Evolutionary conservation across 2,113 vertebrate genomes (phyloP).

Genomic region (Dasypus novemcinctus): DNA sequence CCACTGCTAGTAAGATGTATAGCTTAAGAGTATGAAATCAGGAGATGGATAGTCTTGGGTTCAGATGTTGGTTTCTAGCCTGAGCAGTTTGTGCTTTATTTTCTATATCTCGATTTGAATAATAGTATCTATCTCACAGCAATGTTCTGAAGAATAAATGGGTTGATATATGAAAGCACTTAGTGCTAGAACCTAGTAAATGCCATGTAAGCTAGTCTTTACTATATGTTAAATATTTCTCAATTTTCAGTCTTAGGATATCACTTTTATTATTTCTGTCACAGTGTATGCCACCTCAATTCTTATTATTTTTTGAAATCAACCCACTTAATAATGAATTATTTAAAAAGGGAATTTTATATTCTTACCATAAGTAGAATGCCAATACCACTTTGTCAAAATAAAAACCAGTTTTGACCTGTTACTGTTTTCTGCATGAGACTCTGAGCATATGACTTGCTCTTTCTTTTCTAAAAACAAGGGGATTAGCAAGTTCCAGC

Average conservation of each 20-base stretch:
- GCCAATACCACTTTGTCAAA: background rate
- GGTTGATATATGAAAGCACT: background rate
- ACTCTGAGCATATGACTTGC: background rate
- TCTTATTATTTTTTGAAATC: slow-evolving; percentile 2
- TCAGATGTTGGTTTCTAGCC: background rate
- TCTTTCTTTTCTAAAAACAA: background rate
- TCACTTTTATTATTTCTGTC: background rate
- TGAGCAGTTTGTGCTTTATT: background rate
- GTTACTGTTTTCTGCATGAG: background rate
- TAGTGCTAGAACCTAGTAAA: background rate
- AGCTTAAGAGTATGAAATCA: background rate
- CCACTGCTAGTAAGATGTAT: background rate
- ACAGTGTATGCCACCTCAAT: background rate
- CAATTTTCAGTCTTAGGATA: background rate
- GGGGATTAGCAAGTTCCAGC: background rate
- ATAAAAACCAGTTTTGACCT: background rate
- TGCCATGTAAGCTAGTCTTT: background rate
- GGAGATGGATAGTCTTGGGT: background rate
- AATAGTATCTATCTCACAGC: background rate
- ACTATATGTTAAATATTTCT: background rate
- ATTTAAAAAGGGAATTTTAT: background rate
- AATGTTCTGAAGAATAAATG: background rate
- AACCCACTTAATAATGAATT: background rate
- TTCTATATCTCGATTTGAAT: background rate
- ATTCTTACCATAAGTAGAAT: background rate